Evolutionary conservation across 2,797 vertebrate genomes (phyloP), one percentile per base, ranked within the genome.

Genomic region (Chaenodraco wilsoni): DNA sequence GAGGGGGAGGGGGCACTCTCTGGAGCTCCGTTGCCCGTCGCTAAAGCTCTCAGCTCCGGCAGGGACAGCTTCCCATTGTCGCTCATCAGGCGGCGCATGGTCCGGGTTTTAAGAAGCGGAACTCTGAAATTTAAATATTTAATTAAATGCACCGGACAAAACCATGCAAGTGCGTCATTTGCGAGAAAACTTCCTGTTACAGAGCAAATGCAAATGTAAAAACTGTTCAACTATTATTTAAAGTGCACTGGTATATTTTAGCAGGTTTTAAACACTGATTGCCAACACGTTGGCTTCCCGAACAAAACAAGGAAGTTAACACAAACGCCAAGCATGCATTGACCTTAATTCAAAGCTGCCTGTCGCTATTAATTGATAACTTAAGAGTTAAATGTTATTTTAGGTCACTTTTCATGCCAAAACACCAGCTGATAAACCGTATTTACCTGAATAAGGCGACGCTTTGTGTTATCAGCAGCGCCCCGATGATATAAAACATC

Each of bases 51-150:
- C 0, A 96, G 81, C 62, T 94, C 86, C 31, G 93, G 88, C 41
- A 93, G 1, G 1, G 93, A 90, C 84, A 82, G 78, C 33, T 37
- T 37, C 1, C 91, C 87, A 19, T 76, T 90, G 72, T 95, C 94
- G 37, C 80, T 87, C 82, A 95, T 71, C 14, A 85, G 64, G 37
- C 92, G 91, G 1, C 86, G 92, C 15, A 89, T 46, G 2, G 86
- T 92, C 8, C 86, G 91, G 46, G 88, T 92, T 71, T 94, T 95
- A 59, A 80, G 76, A 19, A 97, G 93, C 3, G 96, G 95, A 5
- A 97, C 88, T 69, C 96, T 97, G 78, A 0, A 67, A 72, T 0
- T 27, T 5, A 69, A 5, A 4, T 0, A 2, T 3, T 45, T 0
- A 40, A 21, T 56, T 45, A 46, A 41, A 45, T 13, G 13, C 33